A percentile compares a stretch with the other conserved stretches of the same genome.
These are phyloP conservation scores for Spilarctia lutea DNA, from an alignment of 2,888 invertebrate genomes.

Conservation along the genomic window DNA sequence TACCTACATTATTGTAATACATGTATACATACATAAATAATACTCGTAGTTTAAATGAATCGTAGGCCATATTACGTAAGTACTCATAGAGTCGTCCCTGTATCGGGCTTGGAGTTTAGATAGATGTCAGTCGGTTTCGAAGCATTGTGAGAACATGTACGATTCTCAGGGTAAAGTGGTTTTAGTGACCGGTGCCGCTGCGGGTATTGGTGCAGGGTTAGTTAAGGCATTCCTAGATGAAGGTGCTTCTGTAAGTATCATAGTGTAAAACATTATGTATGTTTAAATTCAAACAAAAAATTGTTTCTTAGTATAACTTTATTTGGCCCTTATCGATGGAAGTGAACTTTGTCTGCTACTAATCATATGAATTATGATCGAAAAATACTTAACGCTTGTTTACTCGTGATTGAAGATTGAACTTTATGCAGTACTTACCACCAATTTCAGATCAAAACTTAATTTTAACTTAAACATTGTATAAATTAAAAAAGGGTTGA, in stretches of 20 bases:
- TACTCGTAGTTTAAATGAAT: background rate
- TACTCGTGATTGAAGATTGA: background rate
- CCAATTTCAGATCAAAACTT: background rate
- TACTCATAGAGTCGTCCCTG: background rate
- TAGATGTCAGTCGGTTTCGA: slow-evolving; percentile 8
- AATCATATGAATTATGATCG: no score
- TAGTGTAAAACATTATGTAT: background rate
- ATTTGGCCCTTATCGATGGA: no score
- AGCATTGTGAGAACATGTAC: slow-evolving; percentile 54
- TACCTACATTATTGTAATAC: no score
- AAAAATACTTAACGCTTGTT: background rate
- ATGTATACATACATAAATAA: no score
- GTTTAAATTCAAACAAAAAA: no score
- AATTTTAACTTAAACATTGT: background rate
- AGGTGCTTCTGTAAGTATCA: slow-evolving; percentile 67
- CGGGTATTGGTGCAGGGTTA: slow-evolving; percentile 73
- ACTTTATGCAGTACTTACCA: background rate
- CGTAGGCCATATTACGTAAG: background rate
- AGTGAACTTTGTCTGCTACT: no score
- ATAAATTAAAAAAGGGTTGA: no score
- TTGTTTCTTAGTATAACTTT: no score
- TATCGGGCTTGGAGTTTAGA: background rate
- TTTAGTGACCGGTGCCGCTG: slow-evolving; percentile 74
- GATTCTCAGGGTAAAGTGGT: slow-evolving; percentile 68
- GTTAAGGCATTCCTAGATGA: slow-evolving; percentile 64